These are phyloP conservation scores for Rhincodon typus DNA, from an alignment of 2,797 vertebrate genomes.

Conservation along the genomic window DNA sequence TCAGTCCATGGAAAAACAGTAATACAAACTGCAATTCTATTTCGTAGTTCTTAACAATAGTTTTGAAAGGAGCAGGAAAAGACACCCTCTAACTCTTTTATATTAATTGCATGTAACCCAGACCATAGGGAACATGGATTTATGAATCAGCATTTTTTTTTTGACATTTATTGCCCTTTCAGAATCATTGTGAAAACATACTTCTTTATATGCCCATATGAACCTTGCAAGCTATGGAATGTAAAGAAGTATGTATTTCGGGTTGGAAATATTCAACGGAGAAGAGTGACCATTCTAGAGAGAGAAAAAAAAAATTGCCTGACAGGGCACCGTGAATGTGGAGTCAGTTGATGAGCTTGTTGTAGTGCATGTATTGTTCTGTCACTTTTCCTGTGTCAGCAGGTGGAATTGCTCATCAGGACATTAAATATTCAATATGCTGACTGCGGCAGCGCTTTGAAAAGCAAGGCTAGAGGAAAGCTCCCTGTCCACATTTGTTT, in stretches of 20 bases:
- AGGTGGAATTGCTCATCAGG: slow-evolving; percentile 92
- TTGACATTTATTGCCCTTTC: too few relatives aligned
- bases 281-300: slow-evolving; percentile 41
- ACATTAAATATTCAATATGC: slow-evolving; percentile 99
- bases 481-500: slow-evolving; percentile 48
- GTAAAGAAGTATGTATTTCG: slow-evolving; percentile 99
- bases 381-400: slow-evolving; percentile 98
- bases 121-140: slow-evolving; percentile 46
- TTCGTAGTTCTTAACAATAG: neutral
- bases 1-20: slow-evolving; percentile 8
- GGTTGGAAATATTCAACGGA: slow-evolving; percentile 64
- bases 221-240: slow-evolving; percentile 97
- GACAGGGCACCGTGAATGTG: slow-evolving; percentile 54
- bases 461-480: slow-evolving; percentile 65
- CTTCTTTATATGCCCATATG: slow-evolving; percentile 99
- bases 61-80: too few relatives aligned
- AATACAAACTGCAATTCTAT: neutral
- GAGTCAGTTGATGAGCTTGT: slow-evolving; percentile 72
- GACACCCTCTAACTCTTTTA: neutral
- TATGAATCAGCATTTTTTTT: slow-evolving; percentile 54
- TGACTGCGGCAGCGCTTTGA: slow-evolving; percentile 87
- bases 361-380: slow-evolving; percentile 81
- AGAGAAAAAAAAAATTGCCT: slow-evolving; percentile 44
- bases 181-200: too few relatives aligned
- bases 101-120: slow-evolving; percentile 39